Percentiles rank a stretch among this genome's conserved stretches.
Evolutionary conservation across 1,140 invertebrate genomes (phyloP).

Genomic region (Solenopsis invicta): DNA sequence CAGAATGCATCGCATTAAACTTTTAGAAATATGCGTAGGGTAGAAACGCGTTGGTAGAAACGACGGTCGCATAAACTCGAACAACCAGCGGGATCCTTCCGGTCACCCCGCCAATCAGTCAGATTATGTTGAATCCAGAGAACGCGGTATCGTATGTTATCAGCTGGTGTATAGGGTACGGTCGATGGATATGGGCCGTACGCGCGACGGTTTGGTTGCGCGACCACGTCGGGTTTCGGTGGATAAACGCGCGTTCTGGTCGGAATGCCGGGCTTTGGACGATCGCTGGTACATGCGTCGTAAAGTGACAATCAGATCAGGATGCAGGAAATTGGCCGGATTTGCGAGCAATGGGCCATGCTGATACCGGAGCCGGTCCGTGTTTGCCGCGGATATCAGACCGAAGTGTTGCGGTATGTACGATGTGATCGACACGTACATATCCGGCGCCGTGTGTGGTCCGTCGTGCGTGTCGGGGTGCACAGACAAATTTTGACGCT

Average conservation of each 20-base stretch:
- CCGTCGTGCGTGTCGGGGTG: not conserved
- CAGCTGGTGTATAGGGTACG: constrained; percentile 62
- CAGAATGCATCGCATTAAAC: constrained; percentile 15
- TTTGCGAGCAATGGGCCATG: constrained; percentile 86
- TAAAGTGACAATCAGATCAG: constrained; percentile 87
- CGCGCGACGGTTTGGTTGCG: constrained; percentile 20
- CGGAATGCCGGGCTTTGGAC: constrained; percentile 39
- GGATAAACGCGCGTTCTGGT: constrained; percentile 47
- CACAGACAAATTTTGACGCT: constrained; percentile 55
- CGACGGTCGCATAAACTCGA: constrained; percentile 18
- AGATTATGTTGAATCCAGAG: constrained; percentile 74
- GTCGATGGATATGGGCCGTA: constrained; percentile 69
- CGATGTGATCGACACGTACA: constrained; percentile 50
- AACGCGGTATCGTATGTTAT: constrained; percentile 72
- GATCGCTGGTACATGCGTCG: constrained; percentile 81
- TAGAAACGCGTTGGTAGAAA: constrained; percentile 15
- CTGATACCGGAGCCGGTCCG: constrained; percentile 78
- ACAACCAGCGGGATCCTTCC: constrained; percentile 41
- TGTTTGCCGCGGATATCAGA: constrained; percentile 69
- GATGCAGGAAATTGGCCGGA: constrained; percentile 86
- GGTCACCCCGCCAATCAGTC: constrained; percentile 70
- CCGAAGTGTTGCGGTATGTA: constrained; percentile 65
- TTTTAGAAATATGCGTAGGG: constrained; percentile 21
- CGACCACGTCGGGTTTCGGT: constrained; percentile 42
- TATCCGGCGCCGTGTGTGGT: not conserved